A percentile compares a stretch with the other conserved stretches of the same genome.
Evolutionary conservation across 1,140 invertebrate genomes (phyloP).

Genomic region (Drosophila takahashii): DNA sequence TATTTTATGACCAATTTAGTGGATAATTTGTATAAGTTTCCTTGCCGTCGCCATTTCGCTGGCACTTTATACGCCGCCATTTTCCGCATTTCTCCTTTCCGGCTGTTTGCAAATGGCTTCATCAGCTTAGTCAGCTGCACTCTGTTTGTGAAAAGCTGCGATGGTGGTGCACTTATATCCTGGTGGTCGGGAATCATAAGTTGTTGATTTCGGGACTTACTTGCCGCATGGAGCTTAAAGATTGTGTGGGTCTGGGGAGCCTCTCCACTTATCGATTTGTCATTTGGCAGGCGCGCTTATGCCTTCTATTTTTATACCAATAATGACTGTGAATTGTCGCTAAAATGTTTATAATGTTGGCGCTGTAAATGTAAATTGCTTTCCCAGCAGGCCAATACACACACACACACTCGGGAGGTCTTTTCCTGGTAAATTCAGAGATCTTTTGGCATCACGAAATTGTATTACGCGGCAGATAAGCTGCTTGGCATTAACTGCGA

Average conservation of each 20-base stretch:
- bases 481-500: constrained; percentile 61
- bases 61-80: constrained; percentile 10
- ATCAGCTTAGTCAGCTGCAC: constrained; percentile 54
- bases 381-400: constrained; percentile 7
- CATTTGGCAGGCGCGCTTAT: constrained; percentile 33
- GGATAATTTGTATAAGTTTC: constrained; percentile 2
- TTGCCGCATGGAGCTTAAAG: constrained; percentile 7
- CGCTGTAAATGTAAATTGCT: constrained; percentile 60
- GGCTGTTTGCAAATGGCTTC: constrained; percentile 21
- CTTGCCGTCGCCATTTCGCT: constrained; percentile 30
- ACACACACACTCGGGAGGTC: neutral
- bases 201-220: constrained; percentile 25
- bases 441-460: constrained; percentile 43
- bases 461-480: constrained; percentile 58
- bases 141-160: constrained; percentile 16
- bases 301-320: constrained; percentile 45
- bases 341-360: constrained; percentile 65
- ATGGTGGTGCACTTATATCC: constrained; percentile 12
- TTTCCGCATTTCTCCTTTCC: constrained; percentile 5
- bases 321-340: constrained; percentile 64
- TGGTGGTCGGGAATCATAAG: neutral
- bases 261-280: constrained; percentile 55
- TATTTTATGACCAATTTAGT: neutral
- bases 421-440: constrained; percentile 42
- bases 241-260: neutral